A percentile compares a stretch with the other conserved stretches of the same genome.
Evolutionary conservation across 2,888 invertebrate genomes (phyloP).

Genomic region (Drosophila subsilvestris): DNA sequence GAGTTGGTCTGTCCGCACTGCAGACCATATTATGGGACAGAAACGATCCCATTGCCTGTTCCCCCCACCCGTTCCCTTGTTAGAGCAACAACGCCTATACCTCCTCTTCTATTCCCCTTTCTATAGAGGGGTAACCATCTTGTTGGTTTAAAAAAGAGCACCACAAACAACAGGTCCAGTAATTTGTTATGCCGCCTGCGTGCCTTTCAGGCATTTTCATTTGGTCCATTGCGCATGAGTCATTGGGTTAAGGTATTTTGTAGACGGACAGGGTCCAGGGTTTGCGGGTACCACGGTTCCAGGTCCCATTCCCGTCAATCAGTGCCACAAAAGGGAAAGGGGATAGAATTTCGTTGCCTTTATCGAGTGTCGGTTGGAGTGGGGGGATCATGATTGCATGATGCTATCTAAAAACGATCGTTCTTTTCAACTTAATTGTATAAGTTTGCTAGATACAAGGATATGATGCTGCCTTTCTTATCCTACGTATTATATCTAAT

Average conservation of each 20-base stretch:
- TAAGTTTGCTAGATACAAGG: neutral
- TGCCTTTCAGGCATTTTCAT: conserved; percentile 56
- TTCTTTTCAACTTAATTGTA: neutral
- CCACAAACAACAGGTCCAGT: conserved; percentile 39
- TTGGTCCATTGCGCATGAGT: conserved; percentile 76
- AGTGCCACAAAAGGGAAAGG: conserved; percentile 19
- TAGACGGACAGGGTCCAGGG: conserved; percentile 58
- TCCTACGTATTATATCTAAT: neutral
- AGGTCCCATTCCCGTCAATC: conserved; percentile 17
- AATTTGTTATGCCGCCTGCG: conserved; percentile 73
- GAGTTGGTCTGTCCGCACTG: conserved; percentile 26
- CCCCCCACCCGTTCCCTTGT: conserved; percentile 8
- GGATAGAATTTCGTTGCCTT: conserved; percentile 32
- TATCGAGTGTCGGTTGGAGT: conserved; percentile 9
- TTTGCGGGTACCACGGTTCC: neutral
- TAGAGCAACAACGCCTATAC: neutral
- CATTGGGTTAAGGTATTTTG: conserved; percentile 56
- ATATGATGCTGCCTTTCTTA: neutral
- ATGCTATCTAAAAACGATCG: neutral
- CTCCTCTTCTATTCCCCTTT: conserved; percentile 15
- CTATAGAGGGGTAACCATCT: conserved; percentile 36
- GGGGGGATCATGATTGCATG: neutral
- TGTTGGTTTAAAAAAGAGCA: conserved; percentile 52
- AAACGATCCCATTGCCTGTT: conserved; percentile 41
- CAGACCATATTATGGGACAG: conserved; percentile 51